These are phyloP conservation scores for Anarhynchus alexandrinus DNA, from an alignment of 2,113 vertebrate species.

Conservation along the genomic window DNA sequence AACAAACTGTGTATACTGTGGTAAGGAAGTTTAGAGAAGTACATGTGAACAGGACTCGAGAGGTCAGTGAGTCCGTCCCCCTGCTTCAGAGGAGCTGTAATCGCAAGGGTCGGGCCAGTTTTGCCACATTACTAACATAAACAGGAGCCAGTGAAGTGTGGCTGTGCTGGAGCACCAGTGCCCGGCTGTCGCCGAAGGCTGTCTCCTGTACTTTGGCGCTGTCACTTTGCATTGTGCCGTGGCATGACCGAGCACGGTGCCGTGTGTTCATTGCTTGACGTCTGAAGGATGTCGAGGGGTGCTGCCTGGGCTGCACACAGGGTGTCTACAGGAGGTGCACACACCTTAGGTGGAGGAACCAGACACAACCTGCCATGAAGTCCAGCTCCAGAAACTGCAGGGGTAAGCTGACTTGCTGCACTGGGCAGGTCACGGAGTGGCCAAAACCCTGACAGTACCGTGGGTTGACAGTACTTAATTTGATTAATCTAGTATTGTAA, in stretches of 20 bases:
- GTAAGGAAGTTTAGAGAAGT: background rate
- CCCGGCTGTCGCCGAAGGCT: fast-evolving
- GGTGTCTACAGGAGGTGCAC: background rate
- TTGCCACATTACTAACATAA: conserved; percentile 15
- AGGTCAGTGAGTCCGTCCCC: background rate
- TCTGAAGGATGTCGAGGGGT: background rate
- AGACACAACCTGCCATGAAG: background rate
- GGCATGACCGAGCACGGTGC: fast-evolving
- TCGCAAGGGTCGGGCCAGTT: background rate
- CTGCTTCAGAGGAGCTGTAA: background rate
- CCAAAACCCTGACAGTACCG: fast-evolving
- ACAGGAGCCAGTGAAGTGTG: background rate
- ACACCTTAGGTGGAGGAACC: background rate
- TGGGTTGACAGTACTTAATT: background rate
- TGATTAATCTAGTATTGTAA: background rate
- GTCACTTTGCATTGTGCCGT: background rate
- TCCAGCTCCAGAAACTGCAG: background rate
- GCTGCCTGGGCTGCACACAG: background rate
- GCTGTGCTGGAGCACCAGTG: background rate
- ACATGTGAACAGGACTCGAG: background rate
- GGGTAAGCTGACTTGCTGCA: background rate
- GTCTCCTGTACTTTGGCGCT: fast-evolving
- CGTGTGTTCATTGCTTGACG: fast-evolving
- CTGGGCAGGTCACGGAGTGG: background rate
- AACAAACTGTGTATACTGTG: fast-evolving